These are phyloP conservation scores for Macrobrachium rosenbergii DNA, from an alignment of 1,140 invertebrate species.

Conservation along the genomic window DNA sequence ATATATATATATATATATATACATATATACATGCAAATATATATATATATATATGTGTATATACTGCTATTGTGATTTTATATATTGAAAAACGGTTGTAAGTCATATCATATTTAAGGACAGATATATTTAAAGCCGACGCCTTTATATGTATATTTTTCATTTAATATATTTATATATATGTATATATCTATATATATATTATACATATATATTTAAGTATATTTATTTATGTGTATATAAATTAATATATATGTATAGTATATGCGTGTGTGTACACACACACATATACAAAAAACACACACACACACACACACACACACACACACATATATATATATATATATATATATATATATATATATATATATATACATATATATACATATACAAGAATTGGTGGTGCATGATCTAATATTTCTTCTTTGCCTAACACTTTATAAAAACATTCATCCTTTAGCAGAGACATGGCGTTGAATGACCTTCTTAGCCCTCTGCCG, in stretches of 20 bases:
- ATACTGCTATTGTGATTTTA: no score
- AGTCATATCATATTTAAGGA: no score
- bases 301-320: not conserved
- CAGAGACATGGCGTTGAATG: no score
- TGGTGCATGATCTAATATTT: no score
- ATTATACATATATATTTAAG: not conserved
- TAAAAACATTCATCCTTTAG: no score
- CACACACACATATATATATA: not conserved
- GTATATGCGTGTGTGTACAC: no score
- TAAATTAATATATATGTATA: no score
- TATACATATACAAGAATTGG: not conserved
- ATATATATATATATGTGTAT: conserved; percentile 7
- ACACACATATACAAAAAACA: no score
- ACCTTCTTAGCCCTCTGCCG: no score
- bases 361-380: not conserved
- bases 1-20: not conserved
- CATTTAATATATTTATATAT: conserved; percentile 15
- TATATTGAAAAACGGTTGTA: no score
- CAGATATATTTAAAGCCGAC: not conserved
- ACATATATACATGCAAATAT: not conserved
- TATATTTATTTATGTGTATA: not conserved
- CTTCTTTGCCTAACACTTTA: not conserved
- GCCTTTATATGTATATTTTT: conserved; percentile 6
- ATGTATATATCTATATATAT: conserved; percentile 12
- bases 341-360: conserved; percentile 4